Percentiles rank a stretch among this genome's conserved stretches.
These are phyloP conservation scores for Chaunax sp. DNA, from an alignment of 2,797 vertebrate species.

Conservation along the genomic window DNA sequence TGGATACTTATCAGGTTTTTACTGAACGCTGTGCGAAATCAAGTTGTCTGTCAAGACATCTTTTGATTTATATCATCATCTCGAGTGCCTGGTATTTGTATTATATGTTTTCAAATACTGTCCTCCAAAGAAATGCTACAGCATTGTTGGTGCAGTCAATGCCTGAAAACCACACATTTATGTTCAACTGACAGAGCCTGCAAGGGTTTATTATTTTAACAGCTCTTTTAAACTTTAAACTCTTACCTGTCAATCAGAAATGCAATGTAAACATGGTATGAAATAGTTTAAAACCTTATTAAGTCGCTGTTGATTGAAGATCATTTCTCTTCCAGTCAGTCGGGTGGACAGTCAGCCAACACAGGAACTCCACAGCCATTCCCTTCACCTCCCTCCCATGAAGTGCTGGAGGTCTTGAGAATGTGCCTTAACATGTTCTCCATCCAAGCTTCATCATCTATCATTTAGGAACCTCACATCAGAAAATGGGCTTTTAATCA, in stretches of 20 bases:
- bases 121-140: too few relatives aligned
- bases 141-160: neutral
- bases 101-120: too few relatives aligned
- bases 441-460: constrained; percentile 40
- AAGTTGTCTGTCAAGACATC: neutral
- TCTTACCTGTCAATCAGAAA: neutral
- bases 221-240: too few relatives aligned
- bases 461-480: constrained; percentile 51
- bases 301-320: neutral
- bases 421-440: constrained; percentile 10
- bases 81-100: neutral
- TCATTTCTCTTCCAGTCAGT: neutral
- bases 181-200: too few relatives aligned
- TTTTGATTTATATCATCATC: neutral
- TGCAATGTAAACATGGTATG: too few relatives aligned
- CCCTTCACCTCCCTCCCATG: constrained; percentile 21
- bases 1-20: too few relatives aligned
- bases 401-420: constrained; percentile 33
- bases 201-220: too few relatives aligned
- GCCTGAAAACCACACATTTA: neutral
- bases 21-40: too few relatives aligned
- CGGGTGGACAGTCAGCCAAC: neutral
- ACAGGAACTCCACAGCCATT: neutral
- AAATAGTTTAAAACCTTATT: neutral
- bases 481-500: constrained; percentile 62